Base-by-base conservation (phyloP, 2,888 invertebrate species). In the Timema cristinae region DNA sequence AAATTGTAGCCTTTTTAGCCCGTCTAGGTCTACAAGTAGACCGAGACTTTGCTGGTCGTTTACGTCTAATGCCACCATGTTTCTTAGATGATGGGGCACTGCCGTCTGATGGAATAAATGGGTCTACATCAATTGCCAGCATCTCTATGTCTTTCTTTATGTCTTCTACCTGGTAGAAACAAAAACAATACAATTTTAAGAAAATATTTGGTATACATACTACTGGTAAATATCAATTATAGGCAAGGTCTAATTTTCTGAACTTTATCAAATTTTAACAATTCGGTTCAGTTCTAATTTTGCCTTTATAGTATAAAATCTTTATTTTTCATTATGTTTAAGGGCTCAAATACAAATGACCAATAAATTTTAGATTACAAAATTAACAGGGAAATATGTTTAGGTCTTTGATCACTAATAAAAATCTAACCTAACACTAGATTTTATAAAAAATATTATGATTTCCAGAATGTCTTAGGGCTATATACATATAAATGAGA, bases 121-220 rank as follows among this genome's bases (percentile, higher is more conserved):
- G 68, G 63, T 70, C 73, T 15, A 68, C 69, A 15, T 73, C 74
- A 11, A 73, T 73, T 16, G 71, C 70, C 32, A 72, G 56, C 70
- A 73, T 68, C 11, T 72, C 71, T 48, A 72, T 68, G 48, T 68
- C 70, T 54, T 73, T 73, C 63, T 72, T 73, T 10, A 61, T 70
- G 56, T 73, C 73, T 47, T 67, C 50, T 56, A 52, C 67, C 71
- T 71, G 59, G 7, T 67, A 71, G 48, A 32, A 13, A 66, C 16
- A 49, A 48, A 15, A 48, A 16, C 49, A 67, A 10, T 15, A n/a
- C n/a, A 7, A 7, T 63, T n/a, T 16, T 63, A 13, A 32, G 32
- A 32, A 32, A 32, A 32, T 32, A 32, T 32, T 32, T 32, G 32
- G 32, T 32, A 32, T 32, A 32, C 32, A 32, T 32, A 32, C 32